Evolutionary conservation across 2,888 invertebrate genomes (phyloP), one percentile per base, ranked within the genome.

Genomic region (Atethmia centrago): DNA sequence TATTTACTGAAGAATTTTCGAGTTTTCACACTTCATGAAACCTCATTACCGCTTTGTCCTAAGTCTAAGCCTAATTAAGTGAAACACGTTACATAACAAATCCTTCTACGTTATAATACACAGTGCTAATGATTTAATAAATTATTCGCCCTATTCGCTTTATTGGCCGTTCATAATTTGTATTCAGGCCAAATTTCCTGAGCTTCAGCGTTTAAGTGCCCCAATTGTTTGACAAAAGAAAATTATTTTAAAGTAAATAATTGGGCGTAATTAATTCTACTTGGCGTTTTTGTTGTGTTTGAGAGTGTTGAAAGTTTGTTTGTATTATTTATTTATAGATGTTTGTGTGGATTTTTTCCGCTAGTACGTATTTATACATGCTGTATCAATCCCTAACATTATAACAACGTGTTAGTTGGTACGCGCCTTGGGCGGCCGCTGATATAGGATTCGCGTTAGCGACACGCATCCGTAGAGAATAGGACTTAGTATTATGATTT

Each of bases 161-260:
- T 79, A 81, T 79, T 64, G 67, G 71, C 36, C 68, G 28, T 53
- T 66, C 28, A 73, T 61, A 77, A 75, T 85, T 80, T 71, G 66
- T 74, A 75, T 82, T 63, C 31, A 36, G 31, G 75, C 65, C 61
- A 86, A 79, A 85, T 81, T 75, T 84, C 71, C 66, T 71, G 31
- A 85, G 84, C 61, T 80, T 69, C 53, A 73, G 61, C 73, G 47
- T 80, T 85, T 72, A 75, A 84, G 73, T 76, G 67, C 53, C 67
- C 21, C 56, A 66, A 84, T 75, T 84, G 80, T 81, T 74, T 74
- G 74, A 71, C 79, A 76, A 78, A 75, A 79, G 75, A 77, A 66
- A 84, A 76, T 79, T 67, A 73, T 83, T 65, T 65, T 68, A 36
- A 78, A 80, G 31, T 78, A 56, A 80, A 73, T 80, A 74, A 85